phyloP scores from a whole-genome alignment of 2,888 invertebrate genomes.

The Taenaris catops region DNA sequence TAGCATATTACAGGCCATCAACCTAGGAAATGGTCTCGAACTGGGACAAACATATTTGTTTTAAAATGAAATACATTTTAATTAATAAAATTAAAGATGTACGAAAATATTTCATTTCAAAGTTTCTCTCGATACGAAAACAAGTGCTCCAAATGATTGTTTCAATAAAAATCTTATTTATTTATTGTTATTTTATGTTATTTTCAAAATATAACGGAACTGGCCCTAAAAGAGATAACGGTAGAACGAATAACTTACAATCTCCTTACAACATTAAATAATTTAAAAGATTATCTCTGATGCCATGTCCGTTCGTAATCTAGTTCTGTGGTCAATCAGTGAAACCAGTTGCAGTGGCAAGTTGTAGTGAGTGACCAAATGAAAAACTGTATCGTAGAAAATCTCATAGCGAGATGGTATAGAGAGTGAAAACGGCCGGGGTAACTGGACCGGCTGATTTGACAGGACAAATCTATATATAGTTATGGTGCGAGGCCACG shows the following conservation, averaged over 20 bases:
- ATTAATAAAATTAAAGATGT: no score
- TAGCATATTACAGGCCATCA: constrained; percentile 40
- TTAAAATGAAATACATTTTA: no score
- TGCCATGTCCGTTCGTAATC: constrained; percentile 15
- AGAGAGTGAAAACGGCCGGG: constrained; percentile 66
- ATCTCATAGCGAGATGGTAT: constrained; percentile 57
- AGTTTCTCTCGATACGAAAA: no score
- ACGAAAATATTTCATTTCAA: no score
- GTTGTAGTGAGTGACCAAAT: constrained; percentile 37
- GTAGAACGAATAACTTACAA: no score
- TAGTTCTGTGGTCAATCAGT: constrained; percentile 33
- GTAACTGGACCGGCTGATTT: constrained; percentile 39
- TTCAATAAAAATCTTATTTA: no score
- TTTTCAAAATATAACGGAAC: no score
- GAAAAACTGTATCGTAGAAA: constrained; percentile 72
- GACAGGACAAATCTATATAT: no score
- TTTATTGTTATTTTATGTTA: no score
- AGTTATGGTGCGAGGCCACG: no score
- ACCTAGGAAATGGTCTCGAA: constrained; percentile 49
- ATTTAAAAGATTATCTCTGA: background rate
- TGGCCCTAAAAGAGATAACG: no score
- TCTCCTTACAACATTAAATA: background rate
- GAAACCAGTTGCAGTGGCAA: constrained; percentile 44
- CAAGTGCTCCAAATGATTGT: no score
- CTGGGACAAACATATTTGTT: constrained; percentile 40